Percentiles rank a stretch among this genome's conserved stretches.
Evolutionary conservation across 2,113 vertebrate genomes (phyloP).

Genomic region (Xenopus borealis): DNA sequence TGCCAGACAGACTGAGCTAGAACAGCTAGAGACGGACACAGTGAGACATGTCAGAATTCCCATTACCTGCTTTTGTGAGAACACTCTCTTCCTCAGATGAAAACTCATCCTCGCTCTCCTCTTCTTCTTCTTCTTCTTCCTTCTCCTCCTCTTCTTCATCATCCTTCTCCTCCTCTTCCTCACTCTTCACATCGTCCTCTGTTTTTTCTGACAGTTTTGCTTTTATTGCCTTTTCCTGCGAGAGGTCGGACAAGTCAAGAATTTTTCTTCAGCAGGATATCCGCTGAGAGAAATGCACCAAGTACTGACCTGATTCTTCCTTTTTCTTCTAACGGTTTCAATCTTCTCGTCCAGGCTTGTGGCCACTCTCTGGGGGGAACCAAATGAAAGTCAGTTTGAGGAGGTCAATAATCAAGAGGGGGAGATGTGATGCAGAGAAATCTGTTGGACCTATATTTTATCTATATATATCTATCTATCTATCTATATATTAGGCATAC

Average conservation of each 20-base stretch:
- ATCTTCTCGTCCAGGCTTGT: conserved; percentile 96
- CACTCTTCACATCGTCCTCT: conserved; percentile 23
- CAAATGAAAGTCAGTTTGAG: conserved; percentile 5
- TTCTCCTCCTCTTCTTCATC: conserved; percentile 45
- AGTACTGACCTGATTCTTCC: conserved; percentile 74
- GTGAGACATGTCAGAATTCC: too few species aligned
- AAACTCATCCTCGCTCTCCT: conserved; percentile 70
- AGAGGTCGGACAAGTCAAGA: not conserved
- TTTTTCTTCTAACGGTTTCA: conserved; percentile 83
- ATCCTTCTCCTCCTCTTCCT: not conserved
- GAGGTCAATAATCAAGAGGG: too few species aligned
- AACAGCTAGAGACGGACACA: not conserved
- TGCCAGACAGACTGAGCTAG: not conserved
- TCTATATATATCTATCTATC: too few species aligned
- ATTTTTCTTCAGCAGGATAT: not conserved
- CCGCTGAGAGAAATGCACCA: not conserved
- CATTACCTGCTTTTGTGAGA: conserved; percentile 82
- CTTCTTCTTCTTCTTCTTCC: conserved; percentile 54
- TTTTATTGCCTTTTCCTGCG: conserved; percentile 72
- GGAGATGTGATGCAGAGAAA: too few species aligned
- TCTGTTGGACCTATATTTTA: too few species aligned
- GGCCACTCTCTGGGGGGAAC: conserved; percentile 66
- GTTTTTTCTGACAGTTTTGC: conserved; percentile 43
- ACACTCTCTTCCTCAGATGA: conserved; percentile 79
- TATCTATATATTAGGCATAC: too few species aligned